Evolutionary conservation across 2,888 invertebrate species (phyloP), one percentile per base, ranked within the genome.

Genomic region (Malthinus flaveolus): DNA sequence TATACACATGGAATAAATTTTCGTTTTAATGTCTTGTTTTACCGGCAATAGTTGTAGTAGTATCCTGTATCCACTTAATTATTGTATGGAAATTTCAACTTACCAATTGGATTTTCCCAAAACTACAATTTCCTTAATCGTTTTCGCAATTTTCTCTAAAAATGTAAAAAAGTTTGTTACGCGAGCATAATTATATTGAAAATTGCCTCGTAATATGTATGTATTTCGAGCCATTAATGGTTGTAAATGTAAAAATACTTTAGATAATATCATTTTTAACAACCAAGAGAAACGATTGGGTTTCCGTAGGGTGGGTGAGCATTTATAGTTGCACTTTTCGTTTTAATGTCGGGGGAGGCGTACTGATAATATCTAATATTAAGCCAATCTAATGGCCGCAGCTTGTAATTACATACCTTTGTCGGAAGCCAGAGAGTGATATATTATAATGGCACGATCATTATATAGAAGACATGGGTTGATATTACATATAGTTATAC

Each of bases 401-500:
- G 49, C 52, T 50, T 45, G 63, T 61, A 63, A 63, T 63, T 63
- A 63, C 61, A 59, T 62, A 59, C 59, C 53, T 56, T 51, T 55
- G 58, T 60, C 50, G 59, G 61, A 63, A 59, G 55, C 58, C 39
- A 45, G 58, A 51, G 52, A 52, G 49, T 61, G 58, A 63, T 63
- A 52, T 63, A 63, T 58, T 47, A 61, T 58, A 63, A 63, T 61
- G 56, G 58, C 57, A 46, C 12, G 37, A 46, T 51, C 60, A 55
- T 63, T 63, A 63, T 42, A 42, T 57, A 49, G 60, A 55, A 60
- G 57, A 52, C 52, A 61, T 54, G 58, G 56, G 61, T 64, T 64
- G 61, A 56, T 63, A 61, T 61, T 61, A 61, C 45, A 44, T 52
- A 32, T 52, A 32, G 46, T 45, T 44, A 52, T 52, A 23, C 12